Evolutionary conservation across 1,140 invertebrate species (phyloP).

Genomic region (Lerema accius): DNA sequence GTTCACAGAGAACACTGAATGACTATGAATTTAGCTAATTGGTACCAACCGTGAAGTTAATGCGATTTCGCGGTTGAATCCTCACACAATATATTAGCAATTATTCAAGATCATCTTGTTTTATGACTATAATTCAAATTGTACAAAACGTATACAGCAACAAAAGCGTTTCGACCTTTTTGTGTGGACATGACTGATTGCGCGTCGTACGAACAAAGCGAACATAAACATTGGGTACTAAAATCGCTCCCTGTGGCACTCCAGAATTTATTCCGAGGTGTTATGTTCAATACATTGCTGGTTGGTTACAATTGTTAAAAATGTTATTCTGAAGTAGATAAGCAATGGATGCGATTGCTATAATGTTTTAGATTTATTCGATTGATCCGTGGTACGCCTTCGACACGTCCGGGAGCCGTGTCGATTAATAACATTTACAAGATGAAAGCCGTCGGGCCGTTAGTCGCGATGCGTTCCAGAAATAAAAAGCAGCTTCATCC

Average conservation of each 20-base stretch:
- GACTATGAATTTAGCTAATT: constrained; percentile 30
- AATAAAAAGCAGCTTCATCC: constrained; percentile 77
- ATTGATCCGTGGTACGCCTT: constrained; percentile 47
- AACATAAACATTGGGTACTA: constrained; percentile 61
- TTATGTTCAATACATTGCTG: constrained; percentile 33
- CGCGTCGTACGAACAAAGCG: constrained; percentile 63
- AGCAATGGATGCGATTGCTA: constrained; percentile 36
- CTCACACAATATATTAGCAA: constrained; percentile 40
- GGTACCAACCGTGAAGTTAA: constrained; percentile 32
- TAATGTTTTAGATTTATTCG: constrained; percentile 19
- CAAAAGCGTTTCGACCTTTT: constrained; percentile 66
- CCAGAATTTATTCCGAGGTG: neutral
- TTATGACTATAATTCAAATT: constrained; percentile 46
- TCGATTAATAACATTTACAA: constrained; percentile 82
- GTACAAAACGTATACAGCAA: constrained; percentile 45
- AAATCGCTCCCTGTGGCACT: constrained; percentile 31
- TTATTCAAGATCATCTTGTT: constrained; percentile 47
- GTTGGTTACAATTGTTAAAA: constrained; percentile 1
- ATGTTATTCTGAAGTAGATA: constrained; percentile 8
- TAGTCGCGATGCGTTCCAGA: constrained; percentile 75
- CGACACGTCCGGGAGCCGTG: constrained; percentile 67
- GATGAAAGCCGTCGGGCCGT: constrained; percentile 78
- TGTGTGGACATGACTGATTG: constrained; percentile 72
- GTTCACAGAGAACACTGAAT: constrained; percentile 6
- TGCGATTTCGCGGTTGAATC: constrained; percentile 27